These are phyloP conservation scores for Alosa alosa DNA, from an alignment of 2,113 vertebrate species.

Conservation along the genomic window DNA sequence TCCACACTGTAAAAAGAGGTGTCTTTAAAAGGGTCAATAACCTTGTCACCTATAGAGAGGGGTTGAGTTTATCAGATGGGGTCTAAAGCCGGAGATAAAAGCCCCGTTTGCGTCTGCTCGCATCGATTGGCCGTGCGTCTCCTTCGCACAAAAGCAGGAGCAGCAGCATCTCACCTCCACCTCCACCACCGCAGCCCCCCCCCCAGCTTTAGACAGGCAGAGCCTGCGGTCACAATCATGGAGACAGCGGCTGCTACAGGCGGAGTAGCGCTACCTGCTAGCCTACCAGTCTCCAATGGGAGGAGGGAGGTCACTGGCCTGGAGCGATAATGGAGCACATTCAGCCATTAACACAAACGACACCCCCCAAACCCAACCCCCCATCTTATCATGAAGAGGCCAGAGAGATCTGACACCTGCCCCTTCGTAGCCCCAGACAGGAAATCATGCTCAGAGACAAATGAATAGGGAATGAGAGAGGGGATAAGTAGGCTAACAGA, in stretches of 20 bases:
- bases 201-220: conserved; percentile 54
- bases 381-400: conserved; percentile 68
- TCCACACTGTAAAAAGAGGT: conserved; percentile 87
- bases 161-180: not conserved
- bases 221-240: conserved; percentile 88
- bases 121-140: conserved; percentile 82
- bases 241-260: conserved; percentile 64
- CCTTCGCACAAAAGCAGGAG: conserved; percentile 83
- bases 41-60: conserved; percentile 94
- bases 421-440: conserved; percentile 59
- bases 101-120: conserved; percentile 83
- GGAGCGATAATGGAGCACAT: conserved; percentile 91
- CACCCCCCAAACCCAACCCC: conserved; percentile 68
- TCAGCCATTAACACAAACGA: conserved; percentile 61
- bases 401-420: conserved; percentile 74
- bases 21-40: conserved; percentile 96
- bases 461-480: conserved; percentile 16
- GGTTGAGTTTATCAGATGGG: conserved; percentile 96
- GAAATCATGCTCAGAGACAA: conserved; percentile 45
- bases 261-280: conserved; percentile 78
- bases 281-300: conserved; percentile 78
- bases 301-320: conserved; percentile 83
- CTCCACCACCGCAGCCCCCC: not conserved
- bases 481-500: not conserved
- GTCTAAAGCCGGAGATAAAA: conserved; percentile 89